A percentile compares a stretch with the other conserved stretches of the same genome.
These are phyloP conservation scores for Eupithecia insigniata DNA, from an alignment of 2,888 invertebrate genomes.

Conservation along the genomic window DNA sequence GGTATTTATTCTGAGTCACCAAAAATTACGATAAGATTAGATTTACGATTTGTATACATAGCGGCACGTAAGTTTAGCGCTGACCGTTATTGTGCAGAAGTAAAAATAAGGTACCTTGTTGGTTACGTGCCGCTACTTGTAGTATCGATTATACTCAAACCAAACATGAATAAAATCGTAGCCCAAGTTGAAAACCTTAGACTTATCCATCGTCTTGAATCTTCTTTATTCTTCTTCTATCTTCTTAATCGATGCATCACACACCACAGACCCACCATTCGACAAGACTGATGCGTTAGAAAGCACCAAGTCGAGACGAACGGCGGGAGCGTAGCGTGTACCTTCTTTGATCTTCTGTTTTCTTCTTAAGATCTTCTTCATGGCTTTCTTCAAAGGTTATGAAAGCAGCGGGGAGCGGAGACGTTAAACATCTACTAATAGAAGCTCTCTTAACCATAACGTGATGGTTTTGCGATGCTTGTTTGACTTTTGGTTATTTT, in stretches of 20 bases:
- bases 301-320: constrained; percentile 72
- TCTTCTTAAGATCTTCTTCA: constrained; percentile 32
- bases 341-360: constrained; percentile 36
- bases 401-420: neutral
- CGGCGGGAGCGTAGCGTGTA: constrained; percentile 57
- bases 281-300: constrained; percentile 76
- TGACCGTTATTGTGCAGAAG: no score
- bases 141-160: no score
- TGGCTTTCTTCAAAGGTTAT: neutral
- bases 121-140: no score
- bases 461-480: neutral
- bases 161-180: neutral
- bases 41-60: no score
- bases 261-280: constrained; percentile 78
- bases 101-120: no score
- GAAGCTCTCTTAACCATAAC: neutral
- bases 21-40: no score
- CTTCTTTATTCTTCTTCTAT: constrained; percentile 24
- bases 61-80: no score
- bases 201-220: constrained; percentile 8
- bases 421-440: neutral
- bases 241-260: constrained; percentile 47
- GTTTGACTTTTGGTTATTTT: neutral
- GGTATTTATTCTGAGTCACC: no score
- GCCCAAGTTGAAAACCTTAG: neutral